phyloP scores from a whole-genome alignment of 2,113 vertebrate genomes.

The Xiphophorus couchianus region DNA sequence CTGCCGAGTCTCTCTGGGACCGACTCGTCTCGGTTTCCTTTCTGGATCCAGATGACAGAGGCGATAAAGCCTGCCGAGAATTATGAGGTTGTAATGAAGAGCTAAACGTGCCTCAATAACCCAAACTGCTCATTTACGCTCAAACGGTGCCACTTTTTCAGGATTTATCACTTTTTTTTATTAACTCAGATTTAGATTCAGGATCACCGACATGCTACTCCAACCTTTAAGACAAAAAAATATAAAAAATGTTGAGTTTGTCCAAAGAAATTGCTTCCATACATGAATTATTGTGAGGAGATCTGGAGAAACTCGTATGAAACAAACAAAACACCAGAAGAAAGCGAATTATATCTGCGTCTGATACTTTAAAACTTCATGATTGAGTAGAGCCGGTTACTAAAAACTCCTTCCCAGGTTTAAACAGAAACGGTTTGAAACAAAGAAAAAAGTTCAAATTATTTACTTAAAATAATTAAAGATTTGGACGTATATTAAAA shows the following conservation, averaged over 20 bases:
- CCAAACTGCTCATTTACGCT: background rate
- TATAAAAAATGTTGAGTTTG: too few species aligned
- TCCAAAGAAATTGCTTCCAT: background rate
- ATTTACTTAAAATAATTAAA: too few species aligned
- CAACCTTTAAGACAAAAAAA: background rate
- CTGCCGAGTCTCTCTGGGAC: background rate
- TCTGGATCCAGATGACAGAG: conserved; percentile 11
- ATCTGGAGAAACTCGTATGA: too few species aligned
- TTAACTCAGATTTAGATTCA: background rate
- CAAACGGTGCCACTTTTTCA: background rate
- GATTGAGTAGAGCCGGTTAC: too few species aligned
- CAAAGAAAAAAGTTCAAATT: too few species aligned
- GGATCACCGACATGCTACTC: background rate
- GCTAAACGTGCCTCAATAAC: conserved; percentile 6
- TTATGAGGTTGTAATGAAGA: background rate
- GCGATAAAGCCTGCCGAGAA: conserved; percentile 1
- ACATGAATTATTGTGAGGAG: too few species aligned
- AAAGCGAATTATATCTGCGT: too few species aligned
- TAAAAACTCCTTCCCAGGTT: too few species aligned
- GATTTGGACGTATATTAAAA: too few species aligned
- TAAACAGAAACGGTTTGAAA: too few species aligned
- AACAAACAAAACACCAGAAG: too few species aligned
- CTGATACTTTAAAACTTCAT: too few species aligned
- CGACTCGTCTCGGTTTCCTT: background rate
- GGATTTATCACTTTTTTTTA: background rate